Base-by-base conservation (phyloP, 2,888 invertebrate species). In the Andrena fulva region DNA sequence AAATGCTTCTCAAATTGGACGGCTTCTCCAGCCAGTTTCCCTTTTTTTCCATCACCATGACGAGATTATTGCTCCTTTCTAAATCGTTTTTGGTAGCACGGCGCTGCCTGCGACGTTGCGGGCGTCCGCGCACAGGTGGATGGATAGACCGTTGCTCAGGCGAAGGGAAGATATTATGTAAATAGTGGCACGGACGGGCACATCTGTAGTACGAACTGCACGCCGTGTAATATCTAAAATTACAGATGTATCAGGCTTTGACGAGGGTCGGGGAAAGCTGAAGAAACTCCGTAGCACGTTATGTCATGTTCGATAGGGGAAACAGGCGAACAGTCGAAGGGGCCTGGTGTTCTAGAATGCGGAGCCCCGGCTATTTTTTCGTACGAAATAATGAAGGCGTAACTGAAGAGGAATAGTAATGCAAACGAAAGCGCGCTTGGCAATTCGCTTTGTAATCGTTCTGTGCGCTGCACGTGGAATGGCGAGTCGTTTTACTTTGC, bases 241-340 rank as follows among this genome's bases (percentile, higher is more conserved):
- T 81, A 76, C 67, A 71, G 76, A 67, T 31, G 71, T 50, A 60
- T 50, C 70, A 6, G 48, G 31, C 33, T 71, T 81, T 81, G 82
- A 82, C 76, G 71, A 81, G 82, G 82, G 81, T 82, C 76, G 48
- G 76, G 81, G 82, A 82, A 82, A 82, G 82, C 70, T 62, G 62
- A 69, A 71, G 81, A 68, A 71, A 81, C 70, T 50, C 66, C 42
- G 50, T 60, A 33, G 75, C 24, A 48, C 68, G 74, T 81, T 81
- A 75, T 75, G 82, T 81, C 81, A 81, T 71, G 64, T 64, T 67
- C 67, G 27, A 70, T 75, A 70, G 66, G 52, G 80, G 74, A 82
- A 70, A 80, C 69, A 56, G 24, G 59, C 60, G 35, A 69, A 48
- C 73, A 48, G 42, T 29, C 52, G 64, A 68, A 29, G 20, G 31